A percentile compares a stretch with the other conserved stretches of the same genome.
phyloP scores from a whole-genome alignment of 1,140 invertebrate genomes.

The Dinoponera quadriceps region DNA sequence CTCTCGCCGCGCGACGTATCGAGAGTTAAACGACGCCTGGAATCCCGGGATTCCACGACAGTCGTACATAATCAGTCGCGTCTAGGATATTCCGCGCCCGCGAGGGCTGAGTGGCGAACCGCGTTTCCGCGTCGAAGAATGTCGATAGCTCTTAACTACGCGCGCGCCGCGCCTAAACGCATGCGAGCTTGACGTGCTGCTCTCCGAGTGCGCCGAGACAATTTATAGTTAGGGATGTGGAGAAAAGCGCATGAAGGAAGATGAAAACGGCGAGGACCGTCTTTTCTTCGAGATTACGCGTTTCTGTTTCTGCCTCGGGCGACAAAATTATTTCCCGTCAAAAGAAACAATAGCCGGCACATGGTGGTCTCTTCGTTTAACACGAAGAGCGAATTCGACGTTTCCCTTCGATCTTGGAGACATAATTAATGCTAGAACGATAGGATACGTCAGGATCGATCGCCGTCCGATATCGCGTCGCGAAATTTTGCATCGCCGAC shows the following conservation, averaged over 20 bases:
- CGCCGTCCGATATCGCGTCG: neutral
- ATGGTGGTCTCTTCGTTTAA: neutral
- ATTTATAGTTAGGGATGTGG: conserved; percentile 31
- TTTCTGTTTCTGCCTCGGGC: neutral
- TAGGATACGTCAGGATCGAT: neutral
- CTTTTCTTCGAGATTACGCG: neutral
- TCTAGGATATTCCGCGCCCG: conserved; percentile 40
- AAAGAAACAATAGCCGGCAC: neutral
- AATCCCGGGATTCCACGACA: conserved; percentile 63
- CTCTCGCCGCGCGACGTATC: conserved; percentile 62
- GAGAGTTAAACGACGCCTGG: conserved; percentile 62
- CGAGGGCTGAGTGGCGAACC: conserved; percentile 41
- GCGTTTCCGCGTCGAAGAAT: conserved; percentile 66
- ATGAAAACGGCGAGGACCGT: neutral
- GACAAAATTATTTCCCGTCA: neutral
- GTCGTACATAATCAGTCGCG: conserved; percentile 63
- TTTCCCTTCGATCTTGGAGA: neutral
- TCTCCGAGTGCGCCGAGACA: conserved; percentile 13
- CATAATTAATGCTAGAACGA: neutral
- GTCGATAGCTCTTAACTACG: conserved; percentile 65
- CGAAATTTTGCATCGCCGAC: neutral
- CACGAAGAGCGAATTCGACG: neutral
- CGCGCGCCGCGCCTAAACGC: conserved; percentile 30
- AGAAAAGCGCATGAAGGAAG: conserved; percentile 23
- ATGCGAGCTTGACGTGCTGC: conserved; percentile 25